Conservation (phyloP, 1,140 invertebrate species). For the Trinorchestia longiramus region DNA sequence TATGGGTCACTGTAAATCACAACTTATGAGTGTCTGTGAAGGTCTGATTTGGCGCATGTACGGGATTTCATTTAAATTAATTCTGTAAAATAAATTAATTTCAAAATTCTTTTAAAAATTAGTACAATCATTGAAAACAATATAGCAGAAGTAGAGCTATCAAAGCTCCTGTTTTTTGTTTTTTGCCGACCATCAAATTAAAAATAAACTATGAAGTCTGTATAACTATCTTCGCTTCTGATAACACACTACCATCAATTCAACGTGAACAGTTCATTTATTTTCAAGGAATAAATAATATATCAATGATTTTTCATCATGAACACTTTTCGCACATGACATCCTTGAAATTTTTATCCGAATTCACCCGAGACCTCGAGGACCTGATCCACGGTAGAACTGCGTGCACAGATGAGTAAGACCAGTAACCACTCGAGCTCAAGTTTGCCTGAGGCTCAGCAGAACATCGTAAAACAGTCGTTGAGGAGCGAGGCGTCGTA, state of each 20-base stretch:
- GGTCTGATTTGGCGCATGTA: background rate
- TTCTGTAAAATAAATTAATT: too few species aligned
- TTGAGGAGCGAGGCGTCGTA: slow-evolving; percentile 6
- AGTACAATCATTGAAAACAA: too few species aligned
- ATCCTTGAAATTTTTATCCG: background rate
- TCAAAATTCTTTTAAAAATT: too few species aligned
- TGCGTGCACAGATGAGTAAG: background rate
- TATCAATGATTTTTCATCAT: background rate
- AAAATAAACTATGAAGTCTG: background rate
- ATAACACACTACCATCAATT: background rate
- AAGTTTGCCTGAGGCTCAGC: background rate
- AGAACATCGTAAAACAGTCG: background rate
- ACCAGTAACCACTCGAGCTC: background rate
- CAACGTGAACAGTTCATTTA: background rate
- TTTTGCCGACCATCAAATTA: background rate
- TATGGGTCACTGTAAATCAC: background rate
- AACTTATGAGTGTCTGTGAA: background rate
- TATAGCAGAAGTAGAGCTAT: background rate
- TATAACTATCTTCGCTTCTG: background rate
- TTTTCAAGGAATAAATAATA: background rate
- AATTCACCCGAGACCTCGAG: background rate
- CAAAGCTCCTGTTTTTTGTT: background rate
- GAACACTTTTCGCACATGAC: background rate
- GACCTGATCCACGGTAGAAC: background rate
- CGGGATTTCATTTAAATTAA: too few species aligned